phyloP scores from a whole-genome alignment of 2,888 invertebrate species.

The Mythimna ferrago region DNA sequence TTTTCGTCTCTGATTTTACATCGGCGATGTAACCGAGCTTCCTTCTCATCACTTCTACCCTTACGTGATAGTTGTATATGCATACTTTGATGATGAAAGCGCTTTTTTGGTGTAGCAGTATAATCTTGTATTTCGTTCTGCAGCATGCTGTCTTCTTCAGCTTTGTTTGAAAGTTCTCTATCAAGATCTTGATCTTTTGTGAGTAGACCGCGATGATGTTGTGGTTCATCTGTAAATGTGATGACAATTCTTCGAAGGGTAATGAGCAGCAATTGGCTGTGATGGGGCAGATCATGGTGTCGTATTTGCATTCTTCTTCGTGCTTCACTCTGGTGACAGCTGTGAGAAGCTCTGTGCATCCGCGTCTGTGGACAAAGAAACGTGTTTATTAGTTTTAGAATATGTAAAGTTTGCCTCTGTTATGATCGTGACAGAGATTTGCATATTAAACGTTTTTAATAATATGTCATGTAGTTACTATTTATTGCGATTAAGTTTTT shows the following conservation, averaged over 20 bases:
- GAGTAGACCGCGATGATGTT: constrained; percentile 88
- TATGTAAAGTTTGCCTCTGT: not conserved
- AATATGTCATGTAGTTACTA: not conserved
- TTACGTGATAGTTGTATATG: constrained; percentile 87
- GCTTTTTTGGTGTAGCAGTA: constrained; percentile 85
- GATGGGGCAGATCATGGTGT: constrained; percentile 87
- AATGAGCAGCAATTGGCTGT: constrained; percentile 85
- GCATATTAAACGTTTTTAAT: no score
- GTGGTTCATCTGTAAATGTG: constrained; percentile 83
- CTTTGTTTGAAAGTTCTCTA: constrained; percentile 88
- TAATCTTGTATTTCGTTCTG: constrained; percentile 87
- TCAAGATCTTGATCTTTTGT: constrained; percentile 87
- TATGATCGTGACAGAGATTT: no score
- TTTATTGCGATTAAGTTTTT: not conserved
- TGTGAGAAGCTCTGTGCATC: constrained; percentile 86
- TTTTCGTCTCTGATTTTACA: constrained; percentile 80
- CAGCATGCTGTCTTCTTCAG: constrained; percentile 88
- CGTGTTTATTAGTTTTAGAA: constrained; percentile 15
- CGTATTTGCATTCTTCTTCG: constrained; percentile 86
- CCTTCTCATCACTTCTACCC: constrained; percentile 87
- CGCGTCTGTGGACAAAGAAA: constrained; percentile 82
- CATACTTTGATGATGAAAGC: constrained; percentile 89
- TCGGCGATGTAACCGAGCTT: constrained; percentile 86
- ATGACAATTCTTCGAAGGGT: constrained; percentile 85
- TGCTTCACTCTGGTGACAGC: constrained; percentile 83